Base-by-base conservation (phyloP, 1,140 invertebrate genomes). In the Trichonephila inaurata region DNA sequence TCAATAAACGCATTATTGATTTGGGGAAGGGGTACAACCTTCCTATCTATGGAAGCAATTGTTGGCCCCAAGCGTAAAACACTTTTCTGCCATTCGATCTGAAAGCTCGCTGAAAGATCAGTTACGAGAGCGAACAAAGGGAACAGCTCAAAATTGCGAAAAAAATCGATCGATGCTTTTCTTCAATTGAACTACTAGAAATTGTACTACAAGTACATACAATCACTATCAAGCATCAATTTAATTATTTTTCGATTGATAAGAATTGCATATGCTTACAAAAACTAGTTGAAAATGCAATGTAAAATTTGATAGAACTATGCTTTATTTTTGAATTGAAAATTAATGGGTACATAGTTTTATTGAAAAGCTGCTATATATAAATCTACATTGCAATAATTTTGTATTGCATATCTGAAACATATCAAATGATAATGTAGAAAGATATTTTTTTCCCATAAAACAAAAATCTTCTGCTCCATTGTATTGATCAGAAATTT, bases 1-100 rank as follows among this genome's bases (percentile, higher is more conserved):
- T 92, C 90, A 92, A 92, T 92, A 92, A 85, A 28, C 90, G 82
- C 77, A 92, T 83, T 92, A 92, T 92, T 92, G 90, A 92, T 92
- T 91, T 66, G 62, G 66, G n/a, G 82, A 85, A 51, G 51, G 90
- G n/a, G 40, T 44, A 21, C 64, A 72, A 89, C 87, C 64, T 82
- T 91, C 69, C 24, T 66, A 91, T 81, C 90, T 85, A 85, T 77
- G 60, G 77, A 85, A 92, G 72, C n/a, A 19, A 81, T 61, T 85
- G 62, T 85, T 83, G 61, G 61, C 86, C 86, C 85, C 86, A 40
- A 83, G 82, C 82, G 82, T 83, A 83, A 88, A 88, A 66, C 86
- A 88, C 82, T 88, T 88, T 66, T 88, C 86, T 88, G 86, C 61
- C 33, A 64, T 88, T 88, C 60, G 86, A 85, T 85, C 86, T 44